Evolutionary conservation across 2,888 invertebrate species (phyloP), one percentile per base, ranked within the genome.

Genomic region (Gibbula magus): DNA sequence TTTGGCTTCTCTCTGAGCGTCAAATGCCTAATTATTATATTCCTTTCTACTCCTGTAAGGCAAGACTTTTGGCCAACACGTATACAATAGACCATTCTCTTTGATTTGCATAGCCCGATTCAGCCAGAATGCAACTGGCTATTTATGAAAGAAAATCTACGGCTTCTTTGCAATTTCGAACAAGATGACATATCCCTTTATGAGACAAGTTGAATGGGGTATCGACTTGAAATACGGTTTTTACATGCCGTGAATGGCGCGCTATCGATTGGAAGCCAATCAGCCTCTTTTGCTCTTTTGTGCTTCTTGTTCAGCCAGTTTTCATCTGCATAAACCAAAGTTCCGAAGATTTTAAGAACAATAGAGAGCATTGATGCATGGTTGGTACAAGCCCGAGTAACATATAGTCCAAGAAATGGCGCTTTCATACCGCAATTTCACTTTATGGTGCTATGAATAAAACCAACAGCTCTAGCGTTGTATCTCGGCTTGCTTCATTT

Each of bases 11-110:
- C 29, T 61, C 25, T 25, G 61, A 29, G 29, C 61, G 61, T 29
- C 61, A 61, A 61, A 61, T 61, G 61, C 61, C 61, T 61, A 61
- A 61, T 61, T 61, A 61, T 29, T 25, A 61, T 61, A 29, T 61
- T 29, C 29, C 61, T 61, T 61, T 61, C 61, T 61, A 29, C 61
- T 61, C 25, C 25, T 16, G 61, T 61, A 25, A 61, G 61, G 61
- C 29, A 56, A 29, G 61, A 61, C 61, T 61, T 61, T 61, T 61
- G 61, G 29, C 61, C 61, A 61, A 16, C 29, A 29, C 16, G 61
- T 25, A 25, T 25, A 61, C 61, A 61, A 61, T 29, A 18, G 25
- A 16, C 16, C 29, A 61, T 61, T 61, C 61, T 61, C 61, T 61
- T 61, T 61, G 61, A 18, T 61, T 61, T 29, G 61, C 61, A 25